A percentile compares a stretch with the other conserved stretches of the same genome.
phyloP scores from a whole-genome alignment of 2,888 invertebrate species.

The Eremobia ochroleuca region DNA sequence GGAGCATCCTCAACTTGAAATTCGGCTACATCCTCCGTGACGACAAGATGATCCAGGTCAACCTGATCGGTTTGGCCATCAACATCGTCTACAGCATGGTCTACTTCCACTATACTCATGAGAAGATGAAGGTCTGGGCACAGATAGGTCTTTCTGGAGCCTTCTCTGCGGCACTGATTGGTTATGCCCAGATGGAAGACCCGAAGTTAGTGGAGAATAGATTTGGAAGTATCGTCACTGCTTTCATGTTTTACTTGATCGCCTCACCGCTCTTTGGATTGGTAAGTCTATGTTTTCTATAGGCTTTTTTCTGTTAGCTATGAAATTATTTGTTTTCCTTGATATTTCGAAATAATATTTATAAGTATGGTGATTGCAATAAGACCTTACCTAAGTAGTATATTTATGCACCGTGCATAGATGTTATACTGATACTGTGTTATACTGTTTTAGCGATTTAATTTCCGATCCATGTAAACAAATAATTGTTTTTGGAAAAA shows the following conservation, averaged over 20 bases:
- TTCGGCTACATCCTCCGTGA: slow-evolving; percentile 94
- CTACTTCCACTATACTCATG: slow-evolving; percentile 92
- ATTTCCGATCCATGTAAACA: neutral
- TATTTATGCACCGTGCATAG: neutral
- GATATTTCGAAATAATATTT: neutral
- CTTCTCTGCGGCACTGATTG: slow-evolving; percentile 91
- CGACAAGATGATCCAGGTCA: slow-evolving; percentile 94
- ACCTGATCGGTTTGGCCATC: slow-evolving; percentile 93
- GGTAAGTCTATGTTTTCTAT: slow-evolving; percentile 86
- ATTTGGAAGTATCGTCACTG: slow-evolving; percentile 93
- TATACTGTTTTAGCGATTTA: neutral
- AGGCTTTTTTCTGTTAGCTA: neutral
- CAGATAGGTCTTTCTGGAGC: slow-evolving; percentile 90
- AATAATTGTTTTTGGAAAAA: neutral
- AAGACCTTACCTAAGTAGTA: neutral
- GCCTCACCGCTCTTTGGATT: slow-evolving; percentile 93
- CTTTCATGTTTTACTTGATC: slow-evolving; percentile 92
- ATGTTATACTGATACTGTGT: no score
- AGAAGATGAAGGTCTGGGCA: slow-evolving; percentile 89
- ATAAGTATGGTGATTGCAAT: neutral
- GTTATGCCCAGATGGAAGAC: slow-evolving; percentile 93
- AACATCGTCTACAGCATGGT: slow-evolving; percentile 93
- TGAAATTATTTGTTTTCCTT: neutral
- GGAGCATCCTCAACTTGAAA: slow-evolving; percentile 94
- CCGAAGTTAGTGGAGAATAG: slow-evolving; percentile 92